Percentiles rank a stretch among this genome's conserved stretches.
Evolutionary conservation across 1,140 invertebrate genomes (phyloP).

Genomic region (Cherax quadricarinatus): DNA sequence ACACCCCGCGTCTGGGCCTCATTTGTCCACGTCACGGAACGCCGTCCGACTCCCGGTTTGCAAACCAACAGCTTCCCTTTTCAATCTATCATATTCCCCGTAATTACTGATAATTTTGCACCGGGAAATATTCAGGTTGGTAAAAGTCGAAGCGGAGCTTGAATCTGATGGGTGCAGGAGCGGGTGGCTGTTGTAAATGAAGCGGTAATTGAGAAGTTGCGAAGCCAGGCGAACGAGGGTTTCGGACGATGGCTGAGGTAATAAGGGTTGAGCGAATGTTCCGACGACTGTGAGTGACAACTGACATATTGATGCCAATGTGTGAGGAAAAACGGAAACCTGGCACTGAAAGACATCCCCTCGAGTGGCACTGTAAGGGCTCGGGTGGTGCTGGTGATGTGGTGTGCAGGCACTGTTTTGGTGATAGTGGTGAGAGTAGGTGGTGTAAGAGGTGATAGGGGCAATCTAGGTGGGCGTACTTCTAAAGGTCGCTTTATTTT

Average conservation of each 20-base stretch:
- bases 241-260: constrained; percentile 57
- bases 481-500: not conserved
- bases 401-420: not conserved
- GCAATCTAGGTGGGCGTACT: too few species aligned
- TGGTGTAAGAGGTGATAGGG: too few species aligned
- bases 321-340: constrained; percentile 69
- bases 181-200: not conserved
- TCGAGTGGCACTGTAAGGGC: constrained; percentile 48
- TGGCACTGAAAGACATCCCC: constrained; percentile 60
- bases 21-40: constrained; percentile 69
- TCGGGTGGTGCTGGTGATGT: not conserved
- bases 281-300: constrained; percentile 71
- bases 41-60: constrained; percentile 34
- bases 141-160: too few species aligned
- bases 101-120: not conserved
- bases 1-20: constrained; percentile 64
- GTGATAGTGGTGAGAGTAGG: not conserved
- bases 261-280: constrained; percentile 72
- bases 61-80: not conserved
- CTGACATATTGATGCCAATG: constrained; percentile 72
- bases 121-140: too few species aligned
- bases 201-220: not conserved
- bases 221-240: constrained; percentile 40
- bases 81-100: not conserved
- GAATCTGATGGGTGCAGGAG: not conserved